These are phyloP conservation scores for Ammospiza nelsoni DNA, from an alignment of 2,113 vertebrate species.

Conservation along the genomic window DNA sequence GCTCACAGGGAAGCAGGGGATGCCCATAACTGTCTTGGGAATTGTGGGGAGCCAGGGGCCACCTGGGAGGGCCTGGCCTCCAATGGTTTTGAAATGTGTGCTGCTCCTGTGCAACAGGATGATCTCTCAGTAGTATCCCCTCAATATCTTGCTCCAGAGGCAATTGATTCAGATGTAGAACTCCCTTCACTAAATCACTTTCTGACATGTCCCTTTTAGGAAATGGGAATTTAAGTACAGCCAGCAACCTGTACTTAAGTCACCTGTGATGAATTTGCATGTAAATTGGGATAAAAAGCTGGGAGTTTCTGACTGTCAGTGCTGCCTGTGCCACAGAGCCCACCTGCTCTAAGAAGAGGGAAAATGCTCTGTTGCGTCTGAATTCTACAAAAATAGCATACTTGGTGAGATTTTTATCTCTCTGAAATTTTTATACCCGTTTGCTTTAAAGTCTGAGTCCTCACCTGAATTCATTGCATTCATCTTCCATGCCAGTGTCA, in stretches of 20 bases:
- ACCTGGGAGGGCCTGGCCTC: too few species aligned
- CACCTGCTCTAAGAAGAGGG: neutral
- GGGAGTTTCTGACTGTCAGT: neutral
- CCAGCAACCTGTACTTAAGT: neutral
- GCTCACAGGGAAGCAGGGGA: neutral
- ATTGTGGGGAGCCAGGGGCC: neutral
- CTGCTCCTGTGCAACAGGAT: accelerated
- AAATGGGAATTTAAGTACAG: neutral
- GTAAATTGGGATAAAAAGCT: neutral
- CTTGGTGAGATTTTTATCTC: neutral
- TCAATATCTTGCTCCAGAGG: neutral
- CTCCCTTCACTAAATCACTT: neutral
- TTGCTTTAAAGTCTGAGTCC: neutral
- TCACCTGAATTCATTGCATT: neutral
- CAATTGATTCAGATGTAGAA: neutral
- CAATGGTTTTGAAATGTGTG: neutral
- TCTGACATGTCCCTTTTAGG: neutral
- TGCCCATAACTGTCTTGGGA: neutral
- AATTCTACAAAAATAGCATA: neutral
- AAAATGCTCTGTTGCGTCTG: neutral
- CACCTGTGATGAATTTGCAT: neutral
- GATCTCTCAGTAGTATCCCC: neutral
- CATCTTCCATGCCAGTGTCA: neutral
- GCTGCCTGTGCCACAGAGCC: neutral
- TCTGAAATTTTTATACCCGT: neutral